Evolutionary conservation across 2,888 invertebrate species (phyloP).

Genomic region (Aleiodes testaceus): DNA sequence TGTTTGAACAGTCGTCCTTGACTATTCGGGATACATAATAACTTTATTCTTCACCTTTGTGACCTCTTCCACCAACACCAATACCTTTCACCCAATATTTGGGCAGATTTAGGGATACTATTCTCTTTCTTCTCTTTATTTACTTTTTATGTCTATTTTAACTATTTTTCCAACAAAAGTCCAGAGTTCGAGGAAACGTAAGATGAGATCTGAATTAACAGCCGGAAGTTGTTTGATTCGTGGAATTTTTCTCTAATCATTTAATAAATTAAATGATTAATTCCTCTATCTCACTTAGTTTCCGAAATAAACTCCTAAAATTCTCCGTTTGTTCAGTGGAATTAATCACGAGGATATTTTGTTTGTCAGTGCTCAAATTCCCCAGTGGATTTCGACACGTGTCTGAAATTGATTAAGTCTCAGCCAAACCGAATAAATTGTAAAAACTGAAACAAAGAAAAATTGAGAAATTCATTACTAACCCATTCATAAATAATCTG

Average conservation of each 20-base stretch:
- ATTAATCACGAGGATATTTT: too few species aligned
- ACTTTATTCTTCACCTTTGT: conserved; percentile 19
- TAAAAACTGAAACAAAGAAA: not conserved
- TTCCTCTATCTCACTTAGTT: too few species aligned
- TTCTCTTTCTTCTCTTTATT: not conserved
- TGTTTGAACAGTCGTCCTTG: conserved; percentile 1
- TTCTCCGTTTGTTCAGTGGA: too few species aligned
- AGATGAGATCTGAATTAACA: conserved; percentile 25
- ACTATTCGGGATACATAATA: conserved; percentile 1
- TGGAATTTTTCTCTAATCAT: too few species aligned
- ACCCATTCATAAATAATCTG: not conserved
- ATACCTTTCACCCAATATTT: conserved; percentile 9
- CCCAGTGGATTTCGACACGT: conserved; percentile 13
- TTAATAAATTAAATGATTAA: too few species aligned
- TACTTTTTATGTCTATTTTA: conserved; percentile 5
- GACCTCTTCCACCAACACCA: too few species aligned
- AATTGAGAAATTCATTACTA: too few species aligned
- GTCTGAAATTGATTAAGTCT: not conserved
- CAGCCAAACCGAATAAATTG: too few species aligned
- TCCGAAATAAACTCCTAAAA: too few species aligned
- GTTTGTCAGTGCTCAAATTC: not conserved
- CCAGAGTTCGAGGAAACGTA: conserved; percentile 24
- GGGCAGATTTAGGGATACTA: conserved; percentile 2
- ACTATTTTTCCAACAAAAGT: not conserved
- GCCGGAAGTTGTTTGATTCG: conserved; percentile 7